Base-by-base conservation (phyloP, 2,113 vertebrate genomes). In the Nothocercus julius region DNA sequence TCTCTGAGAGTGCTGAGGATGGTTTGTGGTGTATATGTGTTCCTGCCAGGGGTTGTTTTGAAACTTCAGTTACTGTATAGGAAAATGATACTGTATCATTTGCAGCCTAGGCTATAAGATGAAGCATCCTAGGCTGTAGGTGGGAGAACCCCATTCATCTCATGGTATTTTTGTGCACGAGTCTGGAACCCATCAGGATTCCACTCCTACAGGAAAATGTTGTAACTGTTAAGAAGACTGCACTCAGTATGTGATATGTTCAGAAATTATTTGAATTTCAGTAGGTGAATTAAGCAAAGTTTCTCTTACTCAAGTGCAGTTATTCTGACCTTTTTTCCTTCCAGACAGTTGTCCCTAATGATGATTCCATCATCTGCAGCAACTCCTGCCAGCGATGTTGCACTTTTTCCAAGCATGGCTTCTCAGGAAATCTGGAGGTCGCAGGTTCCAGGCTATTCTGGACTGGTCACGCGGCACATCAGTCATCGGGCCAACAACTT, bases 401-500 rank as follows among this genome's bases (percentile, higher is more conserved):
- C 66, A 0, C 97, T 98, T 34, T 44, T 99, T 95, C 97, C 98
- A 68, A 97, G 97, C 9, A 90, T 97, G 69, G 97, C 98, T 51
- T 91, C 98, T 87, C 98, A 98, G 97, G 99, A 99, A 59, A 68
- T 97, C 56, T 99, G 99, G 99, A 98, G 98, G 79, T 92, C 98
- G 5, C 98, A 98, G 85, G 95, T 98, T 9, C 97, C 98, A 11
- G 98, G 98, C 90, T 99, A 98, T 93, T 92, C 98, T 3, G 98
- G 97, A 0, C 98, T 98, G 3, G 98, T 98, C 94, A 98, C 98
- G 3, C 97, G 97, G 42, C 99, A 99, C 95, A 98, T 99, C 95
- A 99, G 99, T 83, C 99, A 99, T 94, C 97, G 99, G 30, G 99
- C 99, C 93, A 99, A 99, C 98, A 99, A 99, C 97, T 99, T 99